Percentiles rank a stretch among this genome's conserved stretches.
Evolutionary conservation across 2,113 vertebrate species (phyloP).

Genomic region (Atrichornis clamosus): DNA sequence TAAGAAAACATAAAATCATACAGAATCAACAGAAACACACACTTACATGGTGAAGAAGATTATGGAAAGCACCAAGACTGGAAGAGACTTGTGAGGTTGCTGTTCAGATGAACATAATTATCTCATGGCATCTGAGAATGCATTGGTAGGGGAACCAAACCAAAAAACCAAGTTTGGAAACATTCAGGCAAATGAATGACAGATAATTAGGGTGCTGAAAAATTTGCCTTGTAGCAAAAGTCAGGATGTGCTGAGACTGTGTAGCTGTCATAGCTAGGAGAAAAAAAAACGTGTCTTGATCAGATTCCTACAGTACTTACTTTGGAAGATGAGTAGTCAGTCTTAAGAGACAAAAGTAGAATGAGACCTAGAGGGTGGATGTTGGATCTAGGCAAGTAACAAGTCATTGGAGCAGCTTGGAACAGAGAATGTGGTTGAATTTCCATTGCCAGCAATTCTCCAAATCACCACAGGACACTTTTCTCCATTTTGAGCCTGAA

Average conservation of each 20-base stretch:
- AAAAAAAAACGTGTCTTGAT: neutral
- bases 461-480: neutral
- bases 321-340: neutral
- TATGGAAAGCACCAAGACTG: neutral
- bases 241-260: neutral
- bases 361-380: neutral
- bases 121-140: neutral
- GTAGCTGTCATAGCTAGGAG: neutral
- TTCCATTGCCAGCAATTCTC: neutral
- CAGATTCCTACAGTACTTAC: neutral
- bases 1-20: neutral
- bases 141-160: neutral
- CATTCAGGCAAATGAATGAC: neutral
- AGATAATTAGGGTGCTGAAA: neutral
- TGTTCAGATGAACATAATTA: neutral
- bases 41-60: neutral
- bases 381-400: neutral
- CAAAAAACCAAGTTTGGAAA: neutral
- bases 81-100: neutral
- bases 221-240: neutral
- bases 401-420: neutral
- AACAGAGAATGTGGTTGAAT: neutral
- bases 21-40: neutral
- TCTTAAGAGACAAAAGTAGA: neutral
- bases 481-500: neutral